These are phyloP conservation scores for Haplotaxodon microlepis DNA, from an alignment of 2,113 vertebrate genomes.

Conservation along the genomic window DNA sequence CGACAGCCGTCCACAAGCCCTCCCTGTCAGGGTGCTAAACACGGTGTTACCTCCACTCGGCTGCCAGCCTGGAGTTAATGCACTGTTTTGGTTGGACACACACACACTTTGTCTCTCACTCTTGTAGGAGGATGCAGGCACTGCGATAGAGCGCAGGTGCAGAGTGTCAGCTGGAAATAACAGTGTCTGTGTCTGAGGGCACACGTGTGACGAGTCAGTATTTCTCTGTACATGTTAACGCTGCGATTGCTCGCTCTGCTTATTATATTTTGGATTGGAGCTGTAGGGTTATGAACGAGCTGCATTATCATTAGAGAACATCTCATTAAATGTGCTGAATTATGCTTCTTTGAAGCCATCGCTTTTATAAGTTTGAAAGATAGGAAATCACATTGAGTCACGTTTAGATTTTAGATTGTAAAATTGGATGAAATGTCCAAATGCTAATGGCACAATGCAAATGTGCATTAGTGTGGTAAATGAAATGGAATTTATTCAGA, in stretches of 20 bases:
- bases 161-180: conserved; percentile 8
- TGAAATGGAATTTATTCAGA: neutral
- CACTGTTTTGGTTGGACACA: neutral
- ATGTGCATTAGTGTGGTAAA: neutral
- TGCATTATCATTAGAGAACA: neutral
- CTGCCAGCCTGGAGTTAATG: neutral
- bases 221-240: neutral
- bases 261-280: neutral
- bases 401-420: neutral
- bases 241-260: neutral
- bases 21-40: neutral
- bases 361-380: neutral
- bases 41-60: neutral
- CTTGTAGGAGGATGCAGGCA: neutral
- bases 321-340: neutral
- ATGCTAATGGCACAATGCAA: neutral
- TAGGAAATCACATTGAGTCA: neutral
- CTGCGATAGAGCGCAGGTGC: conserved; percentile 8
- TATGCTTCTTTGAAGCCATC: neutral
- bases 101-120: neutral
- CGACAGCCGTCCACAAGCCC: neutral
- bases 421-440: neutral
- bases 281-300: neutral
- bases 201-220: neutral
- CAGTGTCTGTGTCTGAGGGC: neutral